These are phyloP conservation scores for Colistium nudipinnis DNA, from an alignment of 2,113 vertebrate species.

Conservation along the genomic window DNA sequence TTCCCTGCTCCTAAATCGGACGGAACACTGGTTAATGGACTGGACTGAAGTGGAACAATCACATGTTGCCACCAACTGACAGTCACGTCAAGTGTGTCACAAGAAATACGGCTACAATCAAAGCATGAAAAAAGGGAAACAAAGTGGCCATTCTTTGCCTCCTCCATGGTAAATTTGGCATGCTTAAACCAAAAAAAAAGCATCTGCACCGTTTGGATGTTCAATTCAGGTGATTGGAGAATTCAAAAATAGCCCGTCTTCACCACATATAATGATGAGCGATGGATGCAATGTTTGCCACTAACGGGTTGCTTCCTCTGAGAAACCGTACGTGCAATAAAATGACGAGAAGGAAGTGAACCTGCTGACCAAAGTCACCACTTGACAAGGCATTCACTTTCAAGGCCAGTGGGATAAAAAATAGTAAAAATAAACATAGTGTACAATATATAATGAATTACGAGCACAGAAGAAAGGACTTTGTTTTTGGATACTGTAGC, in stretches of 20 bases:
- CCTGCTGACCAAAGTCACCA: constrained; percentile 56
- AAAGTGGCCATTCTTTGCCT: constrained; percentile 53
- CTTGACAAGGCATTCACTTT: constrained; percentile 10
- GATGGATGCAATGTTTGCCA: constrained; percentile 5
- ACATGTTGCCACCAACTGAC: constrained; percentile 58
- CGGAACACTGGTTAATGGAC: constrained; percentile 49
- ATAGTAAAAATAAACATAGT: not conserved
- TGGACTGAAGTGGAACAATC: constrained; percentile 57
- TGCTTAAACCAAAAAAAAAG: constrained; percentile 20
- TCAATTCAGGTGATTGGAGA: constrained; percentile 24
- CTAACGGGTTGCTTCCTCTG: constrained; percentile 14
- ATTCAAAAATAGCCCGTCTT: constrained; percentile 13
- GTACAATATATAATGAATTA: constrained; percentile 23
- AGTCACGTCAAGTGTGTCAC: constrained; percentile 48
- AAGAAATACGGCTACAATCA: constrained; percentile 44
- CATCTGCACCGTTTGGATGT: constrained; percentile 12
- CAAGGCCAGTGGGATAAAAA: not conserved
- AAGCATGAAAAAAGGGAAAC: constrained; percentile 42
- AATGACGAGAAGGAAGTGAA: constrained; percentile 57
- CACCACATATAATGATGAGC: not conserved
- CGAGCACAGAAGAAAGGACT: constrained; percentile 6
- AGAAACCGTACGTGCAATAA: constrained; percentile 14
- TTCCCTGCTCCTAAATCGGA: constrained; percentile 26
- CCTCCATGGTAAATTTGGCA: constrained; percentile 27
- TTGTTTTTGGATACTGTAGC: constrained; percentile 9